Conservation (phyloP, 2,888 invertebrate genomes). For the Pristionchus maxplancki region DNA sequence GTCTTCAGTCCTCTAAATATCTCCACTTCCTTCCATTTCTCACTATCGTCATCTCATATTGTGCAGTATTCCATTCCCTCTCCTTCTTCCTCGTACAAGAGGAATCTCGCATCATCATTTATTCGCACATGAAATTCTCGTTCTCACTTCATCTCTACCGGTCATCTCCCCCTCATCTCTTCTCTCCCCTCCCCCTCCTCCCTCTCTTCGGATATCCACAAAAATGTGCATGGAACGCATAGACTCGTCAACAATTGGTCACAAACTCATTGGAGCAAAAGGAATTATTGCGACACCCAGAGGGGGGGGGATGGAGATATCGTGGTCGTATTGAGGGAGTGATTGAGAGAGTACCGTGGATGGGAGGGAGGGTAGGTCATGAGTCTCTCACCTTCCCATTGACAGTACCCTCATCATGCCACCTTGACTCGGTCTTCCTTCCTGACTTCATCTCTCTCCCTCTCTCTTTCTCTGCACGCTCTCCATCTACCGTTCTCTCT, state of each 20-base stretch:
- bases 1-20: slow-evolving; percentile 5
- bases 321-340: neutral
- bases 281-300: neutral
- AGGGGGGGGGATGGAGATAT: neutral
- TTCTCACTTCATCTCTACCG: slow-evolving; percentile 19
- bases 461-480: slow-evolving; percentile 21
- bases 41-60: slow-evolving; percentile 13
- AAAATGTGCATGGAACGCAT: neutral
- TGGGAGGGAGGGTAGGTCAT: neutral
- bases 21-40: slow-evolving; percentile 21
- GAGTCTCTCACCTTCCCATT: neutral
- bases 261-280: slow-evolving; percentile 26
- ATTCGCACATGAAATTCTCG: neutral
- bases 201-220: neutral
- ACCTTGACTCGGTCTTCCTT: neutral
- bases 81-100: neutral
- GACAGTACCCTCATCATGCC: slow-evolving; percentile 1
- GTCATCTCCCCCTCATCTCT: neutral
- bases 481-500: neutral
- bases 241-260: slow-evolving; percentile 3
- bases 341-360: neutral
- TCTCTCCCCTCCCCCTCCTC: neutral
- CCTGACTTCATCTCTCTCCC: slow-evolving; percentile 1
- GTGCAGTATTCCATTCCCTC: neutral
- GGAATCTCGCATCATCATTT: neutral